Percentiles rank a stretch among this genome's conserved stretches.
These are phyloP conservation scores for Panurus biarmicus DNA, from an alignment of 2,113 vertebrate genomes.

Conservation along the genomic window DNA sequence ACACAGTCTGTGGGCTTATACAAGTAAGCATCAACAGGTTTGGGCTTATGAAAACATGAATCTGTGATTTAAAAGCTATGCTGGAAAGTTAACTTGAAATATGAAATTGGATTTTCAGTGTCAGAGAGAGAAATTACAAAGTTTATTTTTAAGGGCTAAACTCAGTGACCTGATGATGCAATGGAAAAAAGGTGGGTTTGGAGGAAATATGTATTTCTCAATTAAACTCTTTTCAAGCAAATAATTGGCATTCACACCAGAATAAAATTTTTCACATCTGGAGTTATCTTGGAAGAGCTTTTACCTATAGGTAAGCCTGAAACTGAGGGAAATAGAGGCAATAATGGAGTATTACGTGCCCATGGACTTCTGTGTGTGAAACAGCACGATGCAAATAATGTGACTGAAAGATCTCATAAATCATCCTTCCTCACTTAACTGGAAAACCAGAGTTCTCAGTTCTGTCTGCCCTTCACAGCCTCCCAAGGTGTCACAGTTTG, in stretches of 20 bases:
- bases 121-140: not conserved
- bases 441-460: not conserved
- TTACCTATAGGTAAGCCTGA: not conserved
- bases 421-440: not conserved
- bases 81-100: not conserved
- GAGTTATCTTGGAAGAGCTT: not conserved
- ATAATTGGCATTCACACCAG: not conserved
- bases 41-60: not conserved
- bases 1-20: not conserved
- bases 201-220: not conserved
- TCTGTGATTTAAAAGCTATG: not conserved
- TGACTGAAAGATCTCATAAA: not conserved
- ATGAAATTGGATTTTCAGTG: not conserved
- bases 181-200: not conserved
- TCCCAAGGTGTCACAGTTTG: not conserved
- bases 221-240: not conserved
- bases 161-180: not conserved
- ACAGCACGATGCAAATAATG: not conserved
- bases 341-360: fast-evolving
- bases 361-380: not conserved
- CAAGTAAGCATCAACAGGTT: not conserved
- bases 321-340: not conserved
- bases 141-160: not conserved
- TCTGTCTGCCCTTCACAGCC: not conserved
- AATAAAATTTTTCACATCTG: not conserved